Evolutionary conservation across 2,797 vertebrate genomes (phyloP).

Genomic region (Aeoliscus strigatus): DNA sequence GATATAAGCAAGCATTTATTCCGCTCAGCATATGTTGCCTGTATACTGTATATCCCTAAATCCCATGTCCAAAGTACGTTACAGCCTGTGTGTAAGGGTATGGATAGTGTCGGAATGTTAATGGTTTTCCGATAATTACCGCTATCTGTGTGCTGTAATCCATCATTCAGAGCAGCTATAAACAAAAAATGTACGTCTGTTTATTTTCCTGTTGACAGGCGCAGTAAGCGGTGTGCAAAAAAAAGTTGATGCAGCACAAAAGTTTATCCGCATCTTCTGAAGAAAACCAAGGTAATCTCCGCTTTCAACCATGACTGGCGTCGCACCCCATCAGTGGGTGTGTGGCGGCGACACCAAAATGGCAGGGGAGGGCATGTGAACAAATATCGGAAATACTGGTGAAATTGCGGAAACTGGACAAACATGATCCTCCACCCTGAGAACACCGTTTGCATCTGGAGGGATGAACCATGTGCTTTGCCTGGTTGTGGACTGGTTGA

Average conservation of each 20-base stretch:
- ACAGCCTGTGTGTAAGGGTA: conserved; percentile 40
- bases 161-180: conserved; percentile 58
- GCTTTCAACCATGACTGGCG: conserved; percentile 55
- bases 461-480: no score
- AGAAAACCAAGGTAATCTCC: conserved; percentile 56
- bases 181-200: conserved; percentile 67
- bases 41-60: conserved; percentile 44
- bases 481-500: no score
- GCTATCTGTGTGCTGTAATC: conserved; percentile 69
- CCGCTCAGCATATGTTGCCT: conserved; percentile 38
- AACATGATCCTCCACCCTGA: conserved; percentile 45
- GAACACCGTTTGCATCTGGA: conserved; percentile 3
- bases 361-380: conserved; percentile 2
- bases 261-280: conserved; percentile 41
- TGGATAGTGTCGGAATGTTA: conserved; percentile 74
- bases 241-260: conserved; percentile 30
- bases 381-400: conserved; percentile 30
- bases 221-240: conserved; percentile 31
- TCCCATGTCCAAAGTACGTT: conserved; percentile 42
- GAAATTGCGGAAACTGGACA: conserved; percentile 44
- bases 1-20: conserved; percentile 60
- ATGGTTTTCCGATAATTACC: conserved; percentile 75
- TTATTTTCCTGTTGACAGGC: conserved; percentile 61
- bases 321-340: conserved; percentile 30
- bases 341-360: conserved; percentile 3